These are phyloP conservation scores for Synergus itoensis DNA, from an alignment of 2,888 invertebrate genomes.

Conservation along the genomic window DNA sequence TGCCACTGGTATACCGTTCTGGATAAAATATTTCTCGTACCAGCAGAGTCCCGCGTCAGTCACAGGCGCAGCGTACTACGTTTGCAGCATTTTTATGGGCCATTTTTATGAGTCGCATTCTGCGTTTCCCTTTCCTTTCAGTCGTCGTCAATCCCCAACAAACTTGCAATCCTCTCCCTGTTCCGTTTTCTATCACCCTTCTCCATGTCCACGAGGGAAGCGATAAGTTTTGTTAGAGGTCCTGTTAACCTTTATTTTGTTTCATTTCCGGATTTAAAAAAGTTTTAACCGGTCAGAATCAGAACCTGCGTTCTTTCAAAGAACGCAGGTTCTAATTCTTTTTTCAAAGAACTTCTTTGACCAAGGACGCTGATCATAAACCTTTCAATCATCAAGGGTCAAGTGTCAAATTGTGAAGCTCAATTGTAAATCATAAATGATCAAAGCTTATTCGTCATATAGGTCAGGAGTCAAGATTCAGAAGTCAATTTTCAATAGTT, in stretches of 20 bases:
- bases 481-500: too few relatives aligned
- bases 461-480: too few relatives aligned
- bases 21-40: conserved; percentile 52
- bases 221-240: not conserved
- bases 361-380: too few relatives aligned
- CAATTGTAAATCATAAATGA: too few relatives aligned
- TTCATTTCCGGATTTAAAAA: not conserved
- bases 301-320: too few relatives aligned
- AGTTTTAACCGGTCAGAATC: not conserved
- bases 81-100: conserved; percentile 70
- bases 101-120: conserved; percentile 67
- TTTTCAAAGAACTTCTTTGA: too few relatives aligned
- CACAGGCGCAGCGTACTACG: conserved; percentile 68
- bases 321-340: too few relatives aligned
- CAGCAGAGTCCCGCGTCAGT: conserved; percentile 52
- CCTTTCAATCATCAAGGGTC: too few relatives aligned
- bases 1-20: conserved; percentile 52
- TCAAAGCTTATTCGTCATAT: too few relatives aligned
- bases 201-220: not conserved
- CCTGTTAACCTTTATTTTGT: not conserved
- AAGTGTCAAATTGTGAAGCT: too few relatives aligned
- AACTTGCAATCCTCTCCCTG: not conserved
- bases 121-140: conserved; percentile 16
- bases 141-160: not conserved
- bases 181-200: not conserved